These are phyloP conservation scores for Drosophila multiciliata DNA, from an alignment of 2,888 invertebrate species.

Conservation along the genomic window DNA sequence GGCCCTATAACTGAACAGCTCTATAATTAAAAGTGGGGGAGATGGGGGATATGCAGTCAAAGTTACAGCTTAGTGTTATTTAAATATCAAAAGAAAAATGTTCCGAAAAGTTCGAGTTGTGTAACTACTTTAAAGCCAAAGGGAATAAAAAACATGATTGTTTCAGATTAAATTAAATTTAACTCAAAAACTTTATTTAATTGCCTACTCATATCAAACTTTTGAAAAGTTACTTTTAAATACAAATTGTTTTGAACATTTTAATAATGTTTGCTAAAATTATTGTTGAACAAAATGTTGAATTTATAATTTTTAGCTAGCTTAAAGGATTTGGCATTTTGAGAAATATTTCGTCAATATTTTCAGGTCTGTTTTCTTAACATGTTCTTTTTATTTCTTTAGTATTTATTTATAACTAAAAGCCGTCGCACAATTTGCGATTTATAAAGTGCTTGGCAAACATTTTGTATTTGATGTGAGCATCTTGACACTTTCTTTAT, in stretches of 20 bases:
- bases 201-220: not conserved
- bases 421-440: not conserved
- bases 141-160: not conserved
- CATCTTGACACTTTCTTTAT: slow-evolving; percentile 46
- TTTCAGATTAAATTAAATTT: not conserved
- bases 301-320: not conserved
- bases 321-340: not conserved
- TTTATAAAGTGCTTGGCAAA: slow-evolving; percentile 7
- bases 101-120: not conserved
- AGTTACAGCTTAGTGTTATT: not conserved
- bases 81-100: not conserved
- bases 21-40: not conserved
- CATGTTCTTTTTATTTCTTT: not conserved
- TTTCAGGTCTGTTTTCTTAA: not conserved
- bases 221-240: not conserved
- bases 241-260: not conserved
- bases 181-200: not conserved
- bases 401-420: not conserved
- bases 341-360: too few relatives aligned
- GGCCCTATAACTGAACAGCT: not conserved
- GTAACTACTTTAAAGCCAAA: not conserved
- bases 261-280: not conserved
- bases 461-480: slow-evolving; percentile 19
- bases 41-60: not conserved
- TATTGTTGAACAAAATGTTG: not conserved